A percentile compares a stretch with the other conserved stretches of the same genome.
These are phyloP conservation scores for Carassius carassius DNA, from an alignment of 2,113 vertebrate genomes.

Conservation along the genomic window DNA sequence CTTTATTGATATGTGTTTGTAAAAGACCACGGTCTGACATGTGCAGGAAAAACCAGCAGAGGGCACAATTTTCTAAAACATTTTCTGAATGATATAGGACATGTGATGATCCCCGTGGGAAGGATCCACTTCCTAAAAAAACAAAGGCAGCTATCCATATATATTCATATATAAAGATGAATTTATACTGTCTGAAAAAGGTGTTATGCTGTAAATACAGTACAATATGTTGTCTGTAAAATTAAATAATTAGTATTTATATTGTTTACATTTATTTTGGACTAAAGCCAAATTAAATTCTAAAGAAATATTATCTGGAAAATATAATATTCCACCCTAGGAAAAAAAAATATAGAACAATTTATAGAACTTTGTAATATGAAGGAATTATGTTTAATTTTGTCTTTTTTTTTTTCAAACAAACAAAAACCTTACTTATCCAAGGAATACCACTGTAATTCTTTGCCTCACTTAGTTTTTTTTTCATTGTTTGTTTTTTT, in stretches of 20 bases:
- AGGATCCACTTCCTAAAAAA: background rate
- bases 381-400: too few relatives aligned
- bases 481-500: too few relatives aligned
- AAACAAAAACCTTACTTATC: background rate
- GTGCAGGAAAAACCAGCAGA: slow-evolving; percentile 59
- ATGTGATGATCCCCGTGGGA: background rate
- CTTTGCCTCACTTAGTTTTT: background rate
- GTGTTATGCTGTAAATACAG: background rate
- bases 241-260: background rate
- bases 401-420: too few relatives aligned
- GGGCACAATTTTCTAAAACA: slow-evolving; percentile 53
- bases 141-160: background rate
- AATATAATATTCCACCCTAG: background rate
- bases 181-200: background rate
- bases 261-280: background rate
- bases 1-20: background rate
- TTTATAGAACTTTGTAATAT: background rate
- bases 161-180: background rate
- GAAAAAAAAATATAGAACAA: background rate
- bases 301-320: background rate
- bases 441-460: background rate
- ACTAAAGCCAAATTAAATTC: background rate
- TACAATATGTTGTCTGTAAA: background rate
- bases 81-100: background rate
- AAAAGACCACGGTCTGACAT: background rate